Base-by-base conservation (phyloP, 1,140 invertebrate genomes). In the Dryas iulia region DNA sequence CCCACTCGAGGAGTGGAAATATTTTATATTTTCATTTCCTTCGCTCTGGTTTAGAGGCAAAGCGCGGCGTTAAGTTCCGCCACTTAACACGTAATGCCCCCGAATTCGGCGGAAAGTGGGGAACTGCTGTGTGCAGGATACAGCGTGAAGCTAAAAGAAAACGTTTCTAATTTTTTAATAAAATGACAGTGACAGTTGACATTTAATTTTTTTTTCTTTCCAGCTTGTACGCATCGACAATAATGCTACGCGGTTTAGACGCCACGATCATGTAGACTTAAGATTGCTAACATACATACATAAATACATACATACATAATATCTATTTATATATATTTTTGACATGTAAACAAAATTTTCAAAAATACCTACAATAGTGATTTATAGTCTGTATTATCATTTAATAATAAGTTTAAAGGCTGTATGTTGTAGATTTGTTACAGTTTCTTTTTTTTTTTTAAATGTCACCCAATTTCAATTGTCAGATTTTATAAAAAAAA, bases 171-270 rank as follows among this genome's bases (percentile, higher is more conserved):
- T n/a, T n/a, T 39, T 39, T 14, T n/a, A 35, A 39, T 39, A 14
- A 39, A 39, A 39, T 39, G n/a, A 39, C 1, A 31, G 10, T 31
- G 8, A 6, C 2, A 10, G n/a, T 18, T 21, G 7, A 21, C 6
- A 18, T 47, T 47, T 10, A 7, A 14, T 25, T 59, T 31, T 69
- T 61, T 71, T 57, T 59, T 65, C 63, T 71, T 83, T 81, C n/a
- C 83, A 86, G 83, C 83, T 82, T 82, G 74, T 75, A 78, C 74
- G 80, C 80, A 81, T 77, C 73, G 83, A 86, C 83, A 86, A 86
- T 86, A 86, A 67, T 61, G 68, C 72, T 74, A 70, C 47, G 68
- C 64, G 64, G 60, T 74, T 56, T 72, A 72, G 59, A 59, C 57
- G 61, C 59, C 68, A 71, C 69, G 58, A 57, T 67, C 54, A 23